A percentile compares a stretch with the other conserved stretches of the same genome.
phyloP scores from a whole-genome alignment of 2,888 invertebrate genomes.

The Sminthurinus aureus region DNA sequence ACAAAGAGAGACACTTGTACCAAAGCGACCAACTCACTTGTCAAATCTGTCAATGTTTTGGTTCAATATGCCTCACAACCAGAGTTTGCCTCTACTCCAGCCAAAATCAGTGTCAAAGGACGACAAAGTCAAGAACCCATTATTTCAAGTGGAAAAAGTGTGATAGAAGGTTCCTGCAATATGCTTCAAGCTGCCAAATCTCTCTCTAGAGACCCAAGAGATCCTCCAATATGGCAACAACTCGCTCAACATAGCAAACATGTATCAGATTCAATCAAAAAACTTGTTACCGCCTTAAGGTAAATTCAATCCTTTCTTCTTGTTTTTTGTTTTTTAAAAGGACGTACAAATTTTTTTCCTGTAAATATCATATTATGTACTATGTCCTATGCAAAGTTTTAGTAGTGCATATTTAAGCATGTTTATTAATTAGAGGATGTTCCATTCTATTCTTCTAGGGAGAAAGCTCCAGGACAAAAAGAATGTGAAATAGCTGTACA shows the following conservation, averaged over 20 bases:
- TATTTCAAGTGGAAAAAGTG: slow-evolving; percentile 78
- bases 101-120: slow-evolving; percentile 86
- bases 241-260: slow-evolving; percentile 93
- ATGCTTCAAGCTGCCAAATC: slow-evolving; percentile 91
- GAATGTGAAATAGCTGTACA: slow-evolving; percentile 89
- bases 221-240: slow-evolving; percentile 93
- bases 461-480: slow-evolving; percentile 94
- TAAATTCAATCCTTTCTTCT: neutral
- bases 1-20: slow-evolving; percentile 77
- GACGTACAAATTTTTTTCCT: too few relatives aligned
- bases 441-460: slow-evolving; percentile 66
- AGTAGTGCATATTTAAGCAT: neutral
- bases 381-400: neutral
- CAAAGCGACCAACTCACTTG: slow-evolving; percentile 81
- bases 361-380: too few relatives aligned
- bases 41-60: slow-evolving; percentile 89
- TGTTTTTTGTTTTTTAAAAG: neutral
- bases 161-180: slow-evolving; percentile 84
- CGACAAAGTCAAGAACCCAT: slow-evolving; percentile 86
- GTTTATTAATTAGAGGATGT: neutral
- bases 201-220: slow-evolving; percentile 86
- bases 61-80: slow-evolving; percentile 93
- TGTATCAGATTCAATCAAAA: slow-evolving; percentile 96
- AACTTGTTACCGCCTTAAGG: slow-evolving; percentile 60
- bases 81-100: slow-evolving; percentile 92